phyloP scores from a whole-genome alignment of 1,140 invertebrate genomes.

The Caenorhabditis briggsae region DNA sequence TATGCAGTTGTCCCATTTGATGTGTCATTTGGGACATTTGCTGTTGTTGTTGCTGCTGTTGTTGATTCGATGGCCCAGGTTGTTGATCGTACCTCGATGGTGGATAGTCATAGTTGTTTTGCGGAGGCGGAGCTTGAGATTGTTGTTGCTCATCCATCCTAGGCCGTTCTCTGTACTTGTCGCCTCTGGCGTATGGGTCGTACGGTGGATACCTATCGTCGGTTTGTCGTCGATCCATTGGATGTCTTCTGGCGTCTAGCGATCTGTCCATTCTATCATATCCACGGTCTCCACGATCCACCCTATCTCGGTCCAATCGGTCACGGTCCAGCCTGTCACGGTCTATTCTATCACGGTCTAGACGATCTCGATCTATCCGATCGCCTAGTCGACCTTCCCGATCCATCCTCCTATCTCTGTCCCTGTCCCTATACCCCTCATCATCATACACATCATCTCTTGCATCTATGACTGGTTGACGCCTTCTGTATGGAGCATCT shows the following conservation, averaged over 20 bases:
- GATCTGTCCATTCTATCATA: neutral
- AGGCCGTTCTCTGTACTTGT: conserved; percentile 33
- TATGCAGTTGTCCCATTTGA: conserved; percentile 57
- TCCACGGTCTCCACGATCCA: neutral
- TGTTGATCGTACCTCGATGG: conserved; percentile 41
- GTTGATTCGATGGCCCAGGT: neutral
- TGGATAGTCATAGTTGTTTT: conserved; percentile 10
- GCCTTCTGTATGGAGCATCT: conserved; percentile 6
- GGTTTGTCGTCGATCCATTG: neutral
- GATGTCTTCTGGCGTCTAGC: neutral
- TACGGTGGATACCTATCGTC: conserved; percentile 20
- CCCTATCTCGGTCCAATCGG: too few species aligned
- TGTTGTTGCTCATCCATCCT: conserved; percentile 11
- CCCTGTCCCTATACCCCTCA: conserved; percentile 49
- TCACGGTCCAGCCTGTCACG: too few species aligned
- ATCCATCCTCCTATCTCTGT: too few species aligned
- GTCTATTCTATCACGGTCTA: neutral
- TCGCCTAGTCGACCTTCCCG: neutral
- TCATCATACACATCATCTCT: conserved; percentile 32
- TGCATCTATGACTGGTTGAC: neutral
- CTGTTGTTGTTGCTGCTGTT: neutral
- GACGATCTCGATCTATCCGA: neutral
- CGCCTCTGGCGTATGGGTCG: conserved; percentile 2
- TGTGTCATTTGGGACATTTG: conserved; percentile 53
- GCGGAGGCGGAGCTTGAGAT: neutral